A percentile compares a stretch with the other conserved stretches of the same genome.
These are phyloP conservation scores for Rhynchomys soricoides DNA, from an alignment of 2,113 vertebrate species.

Conservation along the genomic window DNA sequence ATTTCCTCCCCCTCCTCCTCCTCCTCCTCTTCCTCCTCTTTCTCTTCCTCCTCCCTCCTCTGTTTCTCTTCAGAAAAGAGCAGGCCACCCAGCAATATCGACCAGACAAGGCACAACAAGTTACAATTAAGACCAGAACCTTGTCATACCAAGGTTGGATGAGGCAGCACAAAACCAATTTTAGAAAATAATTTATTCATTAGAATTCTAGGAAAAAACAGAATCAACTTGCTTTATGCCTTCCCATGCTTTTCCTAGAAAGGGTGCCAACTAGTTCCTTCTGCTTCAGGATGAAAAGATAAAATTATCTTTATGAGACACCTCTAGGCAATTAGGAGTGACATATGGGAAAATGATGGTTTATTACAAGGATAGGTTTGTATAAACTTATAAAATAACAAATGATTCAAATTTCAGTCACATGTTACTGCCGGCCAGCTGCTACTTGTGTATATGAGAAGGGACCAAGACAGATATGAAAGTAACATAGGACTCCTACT, in stretches of 20 bases:
- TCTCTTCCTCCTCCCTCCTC: too few relatives aligned
- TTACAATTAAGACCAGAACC: background rate
- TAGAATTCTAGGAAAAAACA: background rate
- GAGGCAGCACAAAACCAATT: conserved; percentile 38
- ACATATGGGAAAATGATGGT: background rate
- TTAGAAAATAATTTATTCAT: conserved; percentile 45
- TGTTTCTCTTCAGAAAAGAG: background rate
- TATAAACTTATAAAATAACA: conserved; percentile 38
- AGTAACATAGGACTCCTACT: conserved; percentile 53
- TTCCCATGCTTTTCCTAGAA: background rate
- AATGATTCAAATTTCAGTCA: conserved; percentile 34
- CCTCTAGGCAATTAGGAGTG: background rate
- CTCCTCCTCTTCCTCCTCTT: too few relatives aligned
- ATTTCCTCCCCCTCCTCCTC: too few relatives aligned
- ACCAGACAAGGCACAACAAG: background rate
- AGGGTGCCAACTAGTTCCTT: background rate
- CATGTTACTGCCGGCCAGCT: conserved; percentile 59
- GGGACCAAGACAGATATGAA: conserved; percentile 34
- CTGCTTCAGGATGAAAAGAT: background rate
- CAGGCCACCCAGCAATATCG: background rate
- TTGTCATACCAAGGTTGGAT: background rate
- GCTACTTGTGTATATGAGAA: conserved; percentile 28
- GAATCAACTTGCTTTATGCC: background rate
- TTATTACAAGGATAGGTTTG: conserved; percentile 32
- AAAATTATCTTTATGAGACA: conserved; percentile 42